phyloP scores from a whole-genome alignment of 1,140 invertebrate species.

The Pinna nobilis region DNA sequence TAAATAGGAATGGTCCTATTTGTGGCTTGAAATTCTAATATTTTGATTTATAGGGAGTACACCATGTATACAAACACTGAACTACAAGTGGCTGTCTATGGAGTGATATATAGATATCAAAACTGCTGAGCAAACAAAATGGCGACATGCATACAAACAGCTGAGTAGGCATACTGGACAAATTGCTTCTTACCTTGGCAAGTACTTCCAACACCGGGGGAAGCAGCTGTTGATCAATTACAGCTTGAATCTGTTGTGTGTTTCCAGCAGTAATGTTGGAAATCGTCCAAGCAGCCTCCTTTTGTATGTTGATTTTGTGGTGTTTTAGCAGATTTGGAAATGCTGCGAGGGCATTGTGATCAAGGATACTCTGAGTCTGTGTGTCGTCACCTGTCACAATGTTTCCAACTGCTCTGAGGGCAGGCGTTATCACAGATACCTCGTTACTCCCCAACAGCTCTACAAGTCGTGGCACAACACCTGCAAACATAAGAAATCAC shows the following conservation, averaged over 20 bases:
- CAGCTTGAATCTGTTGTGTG: constrained; percentile 91
- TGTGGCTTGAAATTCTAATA: no score
- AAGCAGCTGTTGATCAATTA: constrained; percentile 95
- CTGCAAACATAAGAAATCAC: constrained; percentile 76
- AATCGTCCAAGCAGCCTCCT: constrained; percentile 74
- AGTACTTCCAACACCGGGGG: constrained; percentile 92
- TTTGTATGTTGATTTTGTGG: constrained; percentile 69
- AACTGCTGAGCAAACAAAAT: no score
- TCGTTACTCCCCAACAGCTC: constrained; percentile 89
- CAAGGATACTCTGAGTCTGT: constrained; percentile 73
- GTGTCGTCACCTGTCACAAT: constrained; percentile 74
- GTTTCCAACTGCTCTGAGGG: constrained; percentile 73
- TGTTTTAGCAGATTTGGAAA: constrained; percentile 66
- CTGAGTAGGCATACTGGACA: no score
- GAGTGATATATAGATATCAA: no score
- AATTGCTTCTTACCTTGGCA: constrained; percentile 80
- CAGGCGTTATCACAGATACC: constrained; percentile 71
- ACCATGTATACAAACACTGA: no score
- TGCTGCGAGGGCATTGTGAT: constrained; percentile 58
- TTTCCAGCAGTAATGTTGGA: constrained; percentile 90
- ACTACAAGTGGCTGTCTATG: no score
- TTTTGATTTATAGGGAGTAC: no score
- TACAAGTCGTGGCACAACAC: constrained; percentile 95
- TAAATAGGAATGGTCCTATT: no score
- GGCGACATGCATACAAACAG: no score